Evolutionary conservation across 2,113 vertebrate genomes (phyloP).

Genomic region (Platichthys flesus): DNA sequence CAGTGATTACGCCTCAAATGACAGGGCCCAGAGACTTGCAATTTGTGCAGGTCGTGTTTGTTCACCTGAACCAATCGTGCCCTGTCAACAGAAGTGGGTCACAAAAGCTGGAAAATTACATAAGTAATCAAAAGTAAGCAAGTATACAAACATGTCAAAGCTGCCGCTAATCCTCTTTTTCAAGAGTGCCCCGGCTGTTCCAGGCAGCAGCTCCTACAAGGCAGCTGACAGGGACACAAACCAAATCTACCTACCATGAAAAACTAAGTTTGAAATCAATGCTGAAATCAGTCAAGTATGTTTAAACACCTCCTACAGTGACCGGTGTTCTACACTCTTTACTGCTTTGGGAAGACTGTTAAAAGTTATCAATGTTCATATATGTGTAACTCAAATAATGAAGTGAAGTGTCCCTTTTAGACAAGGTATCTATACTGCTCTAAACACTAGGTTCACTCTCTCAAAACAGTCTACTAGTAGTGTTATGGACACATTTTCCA

Average conservation of each 20-base stretch:
- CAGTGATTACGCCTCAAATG: conserved; percentile 32
- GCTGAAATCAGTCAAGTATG: neutral
- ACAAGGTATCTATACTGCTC: too few species aligned
- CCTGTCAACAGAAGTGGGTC: conserved; percentile 5
- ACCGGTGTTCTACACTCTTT: neutral
- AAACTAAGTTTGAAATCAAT: too few species aligned
- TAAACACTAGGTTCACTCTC: too few species aligned
- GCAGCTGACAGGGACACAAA: conserved; percentile 2
- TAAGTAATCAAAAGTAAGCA: conserved; percentile 58
- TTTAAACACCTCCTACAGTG: neutral
- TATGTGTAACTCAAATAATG: too few species aligned
- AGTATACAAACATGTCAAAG: conserved; percentile 62
- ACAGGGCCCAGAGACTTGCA: neutral
- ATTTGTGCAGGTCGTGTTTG: neutral
- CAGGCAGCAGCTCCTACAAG: conserved; percentile 1
- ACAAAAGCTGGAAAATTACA: conserved; percentile 21
- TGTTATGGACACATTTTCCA: too few species aligned
- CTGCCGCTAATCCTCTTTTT: conserved; percentile 52
- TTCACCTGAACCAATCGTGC: neutral
- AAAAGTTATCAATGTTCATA: neutral
- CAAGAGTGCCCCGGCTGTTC: conserved; percentile 6
- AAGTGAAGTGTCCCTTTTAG: too few species aligned
- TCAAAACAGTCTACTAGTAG: too few species aligned
- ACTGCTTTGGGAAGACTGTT: neutral
- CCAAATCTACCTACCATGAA: neutral